Evolutionary conservation across 2,888 invertebrate species (phyloP), one percentile per base, ranked within the genome.

Genomic region (Apotomis capreana): DNA sequence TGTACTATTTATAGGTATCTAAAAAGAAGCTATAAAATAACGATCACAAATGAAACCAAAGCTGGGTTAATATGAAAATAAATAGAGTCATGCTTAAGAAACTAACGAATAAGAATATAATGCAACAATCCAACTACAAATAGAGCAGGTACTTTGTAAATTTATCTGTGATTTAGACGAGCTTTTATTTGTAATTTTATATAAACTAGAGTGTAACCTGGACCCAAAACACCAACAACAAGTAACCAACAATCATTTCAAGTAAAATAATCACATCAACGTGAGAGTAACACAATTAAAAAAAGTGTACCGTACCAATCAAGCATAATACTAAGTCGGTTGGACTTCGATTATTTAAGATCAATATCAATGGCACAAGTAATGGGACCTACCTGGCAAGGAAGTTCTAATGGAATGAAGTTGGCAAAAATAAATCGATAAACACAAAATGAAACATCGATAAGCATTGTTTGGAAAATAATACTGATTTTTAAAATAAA

Each of bases 181-280:
- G 73, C 70, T 72, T 75, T 46, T 59, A 61, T 76, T 80, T 76
- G 6, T 40, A 70, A 79, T 77, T 81, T 75, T 80, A 81, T 78
- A 82, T 85, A 83, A 84, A 80, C 87, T 88, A 89, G 88, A 92
- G 91, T 90, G 89, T 91, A 92, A 90, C 93, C 93, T 93, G 93
- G 93, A 92, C 89, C 87, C 88, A 90, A 90, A 89, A 90, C 88
- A 90, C 91, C 89, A 91, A 91, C 91, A 91, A 87, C 90, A 89
- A 88, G 88, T 87, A 88, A 90, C 89, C 91, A 90, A 91, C 87
- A 87, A 83, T 76, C 80, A 87, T 84, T 82, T 81, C 85, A 84
- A 88, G 81, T 84, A 87, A 87, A 87, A 85, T 84, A 86, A 86
- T 86, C 88, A 93, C 90, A 91, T 88, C 89, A 90, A 85, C 86